phyloP scores from a whole-genome alignment of 1,140 invertebrate genomes.

The Macrotrachela quadricornifera region DNA sequence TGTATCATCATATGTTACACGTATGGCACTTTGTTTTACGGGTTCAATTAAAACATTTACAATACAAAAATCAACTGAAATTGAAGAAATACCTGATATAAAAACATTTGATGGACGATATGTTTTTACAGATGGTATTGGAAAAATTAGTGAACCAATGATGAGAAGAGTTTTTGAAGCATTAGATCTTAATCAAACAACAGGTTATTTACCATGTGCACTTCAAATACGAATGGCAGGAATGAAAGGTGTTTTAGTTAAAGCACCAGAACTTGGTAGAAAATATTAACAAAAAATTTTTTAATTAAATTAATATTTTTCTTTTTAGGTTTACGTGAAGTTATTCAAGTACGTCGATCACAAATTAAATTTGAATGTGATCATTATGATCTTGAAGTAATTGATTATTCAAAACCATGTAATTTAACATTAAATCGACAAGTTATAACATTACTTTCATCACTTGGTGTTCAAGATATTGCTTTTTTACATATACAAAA shows the following conservation, averaged over 20 bases:
- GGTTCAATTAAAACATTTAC: slow-evolving; percentile 1
- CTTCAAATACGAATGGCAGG: slow-evolving; percentile 18
- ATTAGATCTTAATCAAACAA: background rate
- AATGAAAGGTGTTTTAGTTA: slow-evolving; percentile 17
- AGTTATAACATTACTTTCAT: background rate
- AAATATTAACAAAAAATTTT: too few relatives aligned
- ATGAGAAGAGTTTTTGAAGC: background rate
- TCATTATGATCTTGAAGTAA: too few relatives aligned
- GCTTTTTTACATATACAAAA: background rate
- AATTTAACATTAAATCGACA: background rate
- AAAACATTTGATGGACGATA: slow-evolving; percentile 8
- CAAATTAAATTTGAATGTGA: too few relatives aligned
- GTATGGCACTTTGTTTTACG: slow-evolving; percentile 3
- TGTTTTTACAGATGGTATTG: slow-evolving; percentile 17
- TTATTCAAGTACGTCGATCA: too few relatives aligned
- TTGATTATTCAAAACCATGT: too few relatives aligned
- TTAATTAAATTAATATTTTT: too few relatives aligned
- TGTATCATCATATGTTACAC: slow-evolving; percentile 3
- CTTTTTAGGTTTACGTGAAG: too few relatives aligned
- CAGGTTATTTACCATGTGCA: slow-evolving; percentile 10
- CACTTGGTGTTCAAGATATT: background rate
- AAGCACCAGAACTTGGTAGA: too few relatives aligned
- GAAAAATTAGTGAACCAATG: slow-evolving; percentile 13
- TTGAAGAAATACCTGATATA: slow-evolving; percentile 1
- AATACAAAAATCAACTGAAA: background rate